These are phyloP conservation scores for Capitulum mitella DNA, from an alignment of 2,888 invertebrate genomes.

Conservation along the genomic window DNA sequence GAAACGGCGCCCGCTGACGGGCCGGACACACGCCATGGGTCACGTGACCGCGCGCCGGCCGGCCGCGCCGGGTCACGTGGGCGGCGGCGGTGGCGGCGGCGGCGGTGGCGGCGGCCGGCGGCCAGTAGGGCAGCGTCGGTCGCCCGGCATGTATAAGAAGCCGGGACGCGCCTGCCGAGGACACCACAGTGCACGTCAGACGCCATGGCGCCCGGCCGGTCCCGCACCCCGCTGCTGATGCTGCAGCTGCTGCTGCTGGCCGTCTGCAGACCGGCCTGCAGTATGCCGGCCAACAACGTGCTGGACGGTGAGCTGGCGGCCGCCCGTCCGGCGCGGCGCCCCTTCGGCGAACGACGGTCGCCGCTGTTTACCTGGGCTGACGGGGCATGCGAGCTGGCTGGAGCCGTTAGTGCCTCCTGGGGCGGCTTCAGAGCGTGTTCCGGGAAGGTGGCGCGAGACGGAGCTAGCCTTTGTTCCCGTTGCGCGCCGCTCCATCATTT, in stretches of 20 bases:
- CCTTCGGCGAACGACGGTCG: too few species aligned
- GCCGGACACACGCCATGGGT: slow-evolving; percentile 1
- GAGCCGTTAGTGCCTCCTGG: too few species aligned
- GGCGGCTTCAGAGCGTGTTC: too few species aligned
- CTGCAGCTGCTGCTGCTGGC: background rate
- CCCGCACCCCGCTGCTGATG: background rate
- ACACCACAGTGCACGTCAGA: background rate
- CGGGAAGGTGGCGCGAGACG: too few species aligned
- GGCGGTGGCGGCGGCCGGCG: background rate
- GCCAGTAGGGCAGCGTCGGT: background rate
- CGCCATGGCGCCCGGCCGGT: background rate
- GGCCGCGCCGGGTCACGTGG: background rate
- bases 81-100: background rate
- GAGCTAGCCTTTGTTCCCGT: too few species aligned
- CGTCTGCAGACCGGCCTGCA: background rate
- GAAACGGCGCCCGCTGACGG: slow-evolving; percentile 16
- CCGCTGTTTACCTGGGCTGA: too few species aligned
- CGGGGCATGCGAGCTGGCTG: too few species aligned
- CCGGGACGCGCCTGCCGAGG: background rate
- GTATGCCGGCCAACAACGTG: background rate
- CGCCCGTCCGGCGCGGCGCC: too few species aligned
- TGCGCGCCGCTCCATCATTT: too few species aligned
- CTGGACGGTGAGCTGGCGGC: background rate
- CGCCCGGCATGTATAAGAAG: slow-evolving; percentile 9
- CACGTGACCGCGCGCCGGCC: background rate